Percentiles rank a stretch among this genome's conserved stretches.
phyloP scores from a whole-genome alignment of 2,113 vertebrate species.

The Ameiurus melas region DNA sequence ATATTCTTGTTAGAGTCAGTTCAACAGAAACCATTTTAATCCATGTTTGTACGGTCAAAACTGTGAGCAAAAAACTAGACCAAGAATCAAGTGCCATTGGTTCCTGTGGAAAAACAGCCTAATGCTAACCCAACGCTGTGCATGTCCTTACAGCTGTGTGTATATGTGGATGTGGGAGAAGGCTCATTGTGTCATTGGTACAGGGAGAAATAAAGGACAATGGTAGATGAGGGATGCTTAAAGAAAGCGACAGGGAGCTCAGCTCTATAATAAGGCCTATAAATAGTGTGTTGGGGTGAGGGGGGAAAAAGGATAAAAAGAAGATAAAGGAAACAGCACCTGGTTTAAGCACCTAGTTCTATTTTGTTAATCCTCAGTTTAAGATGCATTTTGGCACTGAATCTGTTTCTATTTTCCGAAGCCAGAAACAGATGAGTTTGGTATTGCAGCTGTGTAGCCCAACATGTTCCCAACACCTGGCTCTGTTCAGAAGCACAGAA shows the following conservation, averaged over 20 bases:
- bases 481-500: background rate
- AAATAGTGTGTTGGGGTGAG: slow-evolving; percentile 36
- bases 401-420: background rate
- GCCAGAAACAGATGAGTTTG: background rate
- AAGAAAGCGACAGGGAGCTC: slow-evolving; percentile 26
- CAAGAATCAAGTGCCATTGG: background rate
- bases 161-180: background rate
- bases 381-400: background rate
- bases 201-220: slow-evolving; percentile 16
- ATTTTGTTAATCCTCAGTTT: slow-evolving; percentile 5
- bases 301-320: slow-evolving; percentile 12
- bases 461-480: background rate
- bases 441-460: background rate
- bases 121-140: background rate
- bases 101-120: background rate
- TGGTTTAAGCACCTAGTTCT: slow-evolving; percentile 16
- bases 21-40: background rate
- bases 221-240: slow-evolving; percentile 26
- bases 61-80: background rate
- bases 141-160: background rate
- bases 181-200: slow-evolving; percentile 1
- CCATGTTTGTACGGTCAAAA: background rate
- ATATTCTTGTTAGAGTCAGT: background rate
- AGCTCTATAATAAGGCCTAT: slow-evolving; percentile 38
- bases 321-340: slow-evolving; percentile 10